Evolutionary conservation across 2,113 vertebrate genomes (phyloP), one percentile per base, ranked within the genome.

Genomic region (Seriola quinqueradiata): DNA sequence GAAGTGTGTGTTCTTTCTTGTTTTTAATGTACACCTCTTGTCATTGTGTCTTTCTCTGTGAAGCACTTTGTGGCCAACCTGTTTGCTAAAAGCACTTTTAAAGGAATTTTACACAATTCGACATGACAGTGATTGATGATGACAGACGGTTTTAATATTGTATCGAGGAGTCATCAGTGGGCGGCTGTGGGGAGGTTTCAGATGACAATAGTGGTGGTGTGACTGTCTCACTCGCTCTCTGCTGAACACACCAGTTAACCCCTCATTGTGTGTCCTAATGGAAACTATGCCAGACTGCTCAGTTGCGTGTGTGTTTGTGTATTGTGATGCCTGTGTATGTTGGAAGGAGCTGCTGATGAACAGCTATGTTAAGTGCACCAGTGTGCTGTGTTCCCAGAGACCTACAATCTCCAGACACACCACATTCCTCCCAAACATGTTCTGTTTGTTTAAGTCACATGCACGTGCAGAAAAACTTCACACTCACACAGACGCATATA

Each of bases 331-430:
- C 66, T 77, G 32, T 58, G 66, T 25, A 16, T 58, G 42, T 34
- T 78, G 57, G 34, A 78, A 66, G 78, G 65, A 75, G 59, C 70
- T 79, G 75, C 78, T 84, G 88, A 90, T 86, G 63, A 89, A 86
- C 77, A 89, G 54, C 83, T 86, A 79, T 89, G 83, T 86, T 85
- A 90, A 86, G 86, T 89, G 77, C 74, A 38, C 7, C 23, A 72
- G 77, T 23, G 46, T 8, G 0, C 32, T 58, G 64, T 38, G 59
- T 84, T 92, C 52, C 59, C 81, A 85, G 52, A 76, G 80, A 74
- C 77, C 38, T 38, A 48, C 59, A 77, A 84, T 89, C 89, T 84
- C 75, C 84, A 89, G 82, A 89, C 79, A 11, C 57, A 57, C 82
- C 13, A 40, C 91, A 85, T 91, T 90, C 87, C 82, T 81, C 54